These are phyloP conservation scores for Mastomys natalensis DNA, from an alignment of 2,113 vertebrate genomes.

Conservation along the genomic window DNA sequence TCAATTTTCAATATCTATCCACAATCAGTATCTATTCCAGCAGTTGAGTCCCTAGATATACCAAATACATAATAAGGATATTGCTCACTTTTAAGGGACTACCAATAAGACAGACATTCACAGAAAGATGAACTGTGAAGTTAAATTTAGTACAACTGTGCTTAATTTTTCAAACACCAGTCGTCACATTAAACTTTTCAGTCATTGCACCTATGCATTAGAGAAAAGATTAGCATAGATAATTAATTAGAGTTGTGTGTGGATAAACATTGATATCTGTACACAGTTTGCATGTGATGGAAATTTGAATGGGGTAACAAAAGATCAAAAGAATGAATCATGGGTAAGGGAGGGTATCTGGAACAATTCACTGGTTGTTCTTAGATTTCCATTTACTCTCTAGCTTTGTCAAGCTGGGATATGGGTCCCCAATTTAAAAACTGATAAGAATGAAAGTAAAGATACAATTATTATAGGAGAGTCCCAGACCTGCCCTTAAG, in stretches of 20 bases:
- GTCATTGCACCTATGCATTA: background rate
- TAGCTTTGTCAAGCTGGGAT: background rate
- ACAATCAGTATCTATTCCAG: background rate
- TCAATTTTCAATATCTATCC: background rate
- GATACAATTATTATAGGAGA: background rate
- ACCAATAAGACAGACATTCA: background rate
- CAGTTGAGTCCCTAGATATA: background rate
- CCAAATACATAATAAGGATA: background rate
- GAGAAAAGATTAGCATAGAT: background rate
- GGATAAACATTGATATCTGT: background rate
- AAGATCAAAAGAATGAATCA: background rate
- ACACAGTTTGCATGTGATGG: background rate
- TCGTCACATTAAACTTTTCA: constrained; percentile 1
- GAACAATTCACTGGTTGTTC: background rate
- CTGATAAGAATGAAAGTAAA: background rate
- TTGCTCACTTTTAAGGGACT: background rate
- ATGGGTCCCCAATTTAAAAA: background rate
- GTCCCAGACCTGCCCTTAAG: background rate
- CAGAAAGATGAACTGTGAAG: background rate
- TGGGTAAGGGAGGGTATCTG: background rate
- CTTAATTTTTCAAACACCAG: background rate
- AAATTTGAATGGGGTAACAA: background rate
- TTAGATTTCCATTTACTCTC: background rate
- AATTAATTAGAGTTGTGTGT: background rate
- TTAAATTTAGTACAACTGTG: background rate